Evolutionary conservation across 2,797 vertebrate species (phyloP).

Genomic region (Xenops minutus): DNA sequence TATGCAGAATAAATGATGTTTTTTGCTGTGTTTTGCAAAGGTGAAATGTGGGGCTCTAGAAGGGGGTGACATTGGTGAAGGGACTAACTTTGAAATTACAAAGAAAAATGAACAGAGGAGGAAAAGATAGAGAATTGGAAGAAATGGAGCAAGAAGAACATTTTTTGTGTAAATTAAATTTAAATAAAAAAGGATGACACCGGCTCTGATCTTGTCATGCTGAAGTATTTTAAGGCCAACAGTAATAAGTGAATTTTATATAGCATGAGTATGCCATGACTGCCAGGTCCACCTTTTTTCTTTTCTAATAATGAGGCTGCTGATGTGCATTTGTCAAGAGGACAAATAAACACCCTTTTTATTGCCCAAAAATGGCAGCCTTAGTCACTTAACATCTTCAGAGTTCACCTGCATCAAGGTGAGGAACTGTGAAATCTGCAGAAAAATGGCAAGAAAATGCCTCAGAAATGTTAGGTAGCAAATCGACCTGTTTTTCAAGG

Average conservation of each 20-base stretch:
- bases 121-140: conserved; percentile 58
- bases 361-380: neutral
- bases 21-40: conserved; percentile 17
- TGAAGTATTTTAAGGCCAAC: conserved; percentile 48
- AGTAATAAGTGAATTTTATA: conserved; percentile 55
- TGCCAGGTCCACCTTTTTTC: neutral
- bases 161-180: conserved; percentile 76
- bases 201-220: conserved; percentile 61
- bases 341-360: conserved; percentile 46
- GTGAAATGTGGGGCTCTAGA: conserved; percentile 9
- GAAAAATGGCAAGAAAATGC: neutral
- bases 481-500: neutral
- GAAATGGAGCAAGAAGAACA: conserved; percentile 74
- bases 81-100: conserved; percentile 45
- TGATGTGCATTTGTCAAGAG: conserved; percentile 33
- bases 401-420: neutral
- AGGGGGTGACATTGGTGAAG: conserved; percentile 52
- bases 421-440: neutral
- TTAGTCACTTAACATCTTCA: neutral
- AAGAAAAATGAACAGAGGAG: conserved; percentile 63
- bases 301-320: neutral
- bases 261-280: conserved; percentile 10
- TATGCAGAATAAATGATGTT: neutral
- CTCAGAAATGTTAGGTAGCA: neutral
- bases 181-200: conserved; percentile 73